Evolutionary conservation across 1,140 invertebrate species (phyloP).

Genomic region (Paramacrobiotus metropolitanus): DNA sequence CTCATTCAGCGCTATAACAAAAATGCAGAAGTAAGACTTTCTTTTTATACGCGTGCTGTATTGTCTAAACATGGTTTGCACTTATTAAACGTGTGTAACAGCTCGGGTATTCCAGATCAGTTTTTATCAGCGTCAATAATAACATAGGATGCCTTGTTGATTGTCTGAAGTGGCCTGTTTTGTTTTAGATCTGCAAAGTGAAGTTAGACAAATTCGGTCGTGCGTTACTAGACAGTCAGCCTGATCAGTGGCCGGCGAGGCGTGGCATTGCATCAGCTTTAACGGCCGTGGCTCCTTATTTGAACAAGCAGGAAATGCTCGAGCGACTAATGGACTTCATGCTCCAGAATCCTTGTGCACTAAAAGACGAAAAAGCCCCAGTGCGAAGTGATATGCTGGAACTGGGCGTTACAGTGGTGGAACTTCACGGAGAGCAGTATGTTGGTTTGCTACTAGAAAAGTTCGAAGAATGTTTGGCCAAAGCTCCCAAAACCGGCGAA

Average conservation of each 20-base stretch:
- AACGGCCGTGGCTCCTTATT: slow-evolving; percentile 40
- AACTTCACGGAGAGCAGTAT: slow-evolving; percentile 58
- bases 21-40: slow-evolving; percentile 33
- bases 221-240: slow-evolving; percentile 44
- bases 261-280: slow-evolving; percentile 62
- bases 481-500: slow-evolving; percentile 61
- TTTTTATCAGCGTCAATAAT: too few species aligned
- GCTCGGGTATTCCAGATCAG: too few species aligned
- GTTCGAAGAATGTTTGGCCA: slow-evolving; percentile 69
- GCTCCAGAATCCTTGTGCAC: slow-evolving; percentile 65
- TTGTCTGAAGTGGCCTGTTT: background rate
- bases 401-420: slow-evolving; percentile 68
- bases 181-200: slow-evolving; percentile 47
- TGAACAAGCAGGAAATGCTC: slow-evolving; percentile 37
- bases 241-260: slow-evolving; percentile 65
- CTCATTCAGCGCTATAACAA: slow-evolving; percentile 51
- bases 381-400: slow-evolving; percentile 74
- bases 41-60: background rate
- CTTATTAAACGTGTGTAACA: too few species aligned
- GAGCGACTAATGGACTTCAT: slow-evolving; percentile 45
- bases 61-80: too few species aligned
- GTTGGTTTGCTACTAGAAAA: slow-evolving; percentile 52
- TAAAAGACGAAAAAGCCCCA: slow-evolving; percentile 28
- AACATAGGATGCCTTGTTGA: slow-evolving; percentile 7
- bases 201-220: slow-evolving; percentile 74